Conservation (phyloP, 2,113 vertebrate genomes). For the Rana temporaria region DNA sequence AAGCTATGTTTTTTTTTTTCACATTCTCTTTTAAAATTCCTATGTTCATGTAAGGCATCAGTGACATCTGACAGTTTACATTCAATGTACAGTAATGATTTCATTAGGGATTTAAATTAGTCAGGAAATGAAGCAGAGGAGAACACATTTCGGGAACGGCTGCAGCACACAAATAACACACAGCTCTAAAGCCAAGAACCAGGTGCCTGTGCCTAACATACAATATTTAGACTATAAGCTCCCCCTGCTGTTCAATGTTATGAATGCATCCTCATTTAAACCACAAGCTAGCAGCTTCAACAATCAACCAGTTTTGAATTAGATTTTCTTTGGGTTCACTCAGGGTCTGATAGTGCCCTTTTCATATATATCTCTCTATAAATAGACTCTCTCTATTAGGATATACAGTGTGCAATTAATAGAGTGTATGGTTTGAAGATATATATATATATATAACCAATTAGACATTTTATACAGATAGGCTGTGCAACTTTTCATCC, state of each 20-base stretch:
- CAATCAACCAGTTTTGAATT: slow-evolving; percentile 47
- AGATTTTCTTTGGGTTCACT: slow-evolving; percentile 67
- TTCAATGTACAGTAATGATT: slow-evolving; percentile 62
- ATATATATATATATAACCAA: background rate
- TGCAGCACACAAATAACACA: slow-evolving; percentile 39
- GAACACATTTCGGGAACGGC: slow-evolving; percentile 34
- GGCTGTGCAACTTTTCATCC: background rate
- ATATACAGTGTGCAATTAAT: slow-evolving; percentile 10
- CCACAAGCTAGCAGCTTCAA: slow-evolving; percentile 11
- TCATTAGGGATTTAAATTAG: slow-evolving; percentile 48
- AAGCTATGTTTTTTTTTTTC: slow-evolving; percentile 27
- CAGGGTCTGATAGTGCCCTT: background rate
- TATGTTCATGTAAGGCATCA: slow-evolving; percentile 63
- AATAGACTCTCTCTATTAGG: background rate
- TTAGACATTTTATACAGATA: background rate
- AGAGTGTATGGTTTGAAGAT: background rate
- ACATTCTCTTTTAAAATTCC: slow-evolving; percentile 33
- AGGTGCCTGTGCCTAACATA: slow-evolving; percentile 18
- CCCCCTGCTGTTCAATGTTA: slow-evolving; percentile 68
- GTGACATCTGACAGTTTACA: slow-evolving; percentile 63
- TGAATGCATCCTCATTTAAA: slow-evolving; percentile 9
- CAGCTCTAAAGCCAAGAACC: slow-evolving; percentile 37
- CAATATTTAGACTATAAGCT: slow-evolving; percentile 59
- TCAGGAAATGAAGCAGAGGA: slow-evolving; percentile 45
- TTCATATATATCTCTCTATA: slow-evolving; percentile 18